A percentile compares a stretch with the other conserved stretches of the same genome.
These are phyloP conservation scores for Apocrypta bakeri DNA, from an alignment of 1,140 invertebrate species.

Conservation along the genomic window DNA sequence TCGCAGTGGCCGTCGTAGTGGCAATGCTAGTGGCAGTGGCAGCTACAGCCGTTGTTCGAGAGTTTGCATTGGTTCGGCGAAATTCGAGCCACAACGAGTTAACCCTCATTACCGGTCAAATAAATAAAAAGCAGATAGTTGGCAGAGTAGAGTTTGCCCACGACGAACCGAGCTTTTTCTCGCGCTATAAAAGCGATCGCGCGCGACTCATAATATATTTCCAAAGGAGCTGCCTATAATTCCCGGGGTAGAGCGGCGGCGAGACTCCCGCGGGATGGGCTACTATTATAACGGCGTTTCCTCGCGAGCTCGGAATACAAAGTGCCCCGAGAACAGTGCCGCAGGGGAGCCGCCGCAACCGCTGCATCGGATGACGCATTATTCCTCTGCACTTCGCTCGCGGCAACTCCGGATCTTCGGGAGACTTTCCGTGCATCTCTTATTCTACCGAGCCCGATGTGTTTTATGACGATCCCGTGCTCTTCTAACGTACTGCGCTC, in stretches of 20 bases:
- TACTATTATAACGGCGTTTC: constrained; percentile 68
- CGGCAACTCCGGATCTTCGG: background rate
- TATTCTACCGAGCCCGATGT: background rate
- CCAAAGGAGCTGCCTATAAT: constrained; percentile 22
- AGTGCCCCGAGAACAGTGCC: constrained; percentile 60
- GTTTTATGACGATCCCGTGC: background rate
- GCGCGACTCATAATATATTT: constrained; percentile 6
- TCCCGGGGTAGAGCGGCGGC: background rate
- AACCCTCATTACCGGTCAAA: too few relatives aligned
- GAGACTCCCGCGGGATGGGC: constrained; percentile 57
- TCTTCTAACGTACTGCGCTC: too few relatives aligned
- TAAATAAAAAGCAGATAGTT: background rate
- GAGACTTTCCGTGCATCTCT: background rate
- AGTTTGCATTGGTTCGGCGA: too few relatives aligned
- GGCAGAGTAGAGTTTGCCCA: background rate
- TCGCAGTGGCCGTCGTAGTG: too few relatives aligned
- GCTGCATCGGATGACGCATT: constrained; percentile 35
- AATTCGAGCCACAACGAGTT: too few relatives aligned
- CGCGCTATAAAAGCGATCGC: background rate
- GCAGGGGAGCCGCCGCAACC: background rate
- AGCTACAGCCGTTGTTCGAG: too few relatives aligned
- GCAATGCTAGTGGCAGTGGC: too few relatives aligned
- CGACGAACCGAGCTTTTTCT: background rate
- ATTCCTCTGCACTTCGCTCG: constrained; percentile 6
- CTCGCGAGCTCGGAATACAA: constrained; percentile 65